These are phyloP conservation scores for Dromaius novaehollandiae DNA, from an alignment of 2,113 vertebrate genomes.

Conservation along the genomic window DNA sequence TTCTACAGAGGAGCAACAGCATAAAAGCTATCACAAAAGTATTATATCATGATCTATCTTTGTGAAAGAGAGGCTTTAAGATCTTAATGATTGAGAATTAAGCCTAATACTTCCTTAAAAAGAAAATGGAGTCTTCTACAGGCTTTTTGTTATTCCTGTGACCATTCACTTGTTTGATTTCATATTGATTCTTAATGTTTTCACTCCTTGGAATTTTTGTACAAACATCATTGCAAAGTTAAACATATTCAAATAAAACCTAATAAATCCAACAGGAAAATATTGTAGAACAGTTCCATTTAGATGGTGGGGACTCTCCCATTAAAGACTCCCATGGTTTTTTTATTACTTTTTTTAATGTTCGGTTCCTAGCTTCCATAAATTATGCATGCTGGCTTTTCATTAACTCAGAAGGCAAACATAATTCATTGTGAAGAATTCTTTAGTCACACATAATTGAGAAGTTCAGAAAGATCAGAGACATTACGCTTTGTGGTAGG, in stretches of 20 bases:
- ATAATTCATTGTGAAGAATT: slow-evolving; percentile 76
- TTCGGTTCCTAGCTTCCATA: slow-evolving; percentile 68
- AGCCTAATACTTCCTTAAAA: not conserved
- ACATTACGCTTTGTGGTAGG: slow-evolving; percentile 40
- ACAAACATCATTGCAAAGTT: not conserved
- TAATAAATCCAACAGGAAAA: slow-evolving; percentile 71
- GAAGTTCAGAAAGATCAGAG: slow-evolving; percentile 73
- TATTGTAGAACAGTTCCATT: slow-evolving; percentile 15
- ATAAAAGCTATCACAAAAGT: not conserved
- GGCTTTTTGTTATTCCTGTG: not conserved
- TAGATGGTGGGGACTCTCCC: slow-evolving; percentile 38
- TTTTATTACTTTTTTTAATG: slow-evolving; percentile 46
- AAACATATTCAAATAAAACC: slow-evolving; percentile 61
- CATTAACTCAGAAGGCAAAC: slow-evolving; percentile 70
- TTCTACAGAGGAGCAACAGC: not conserved
- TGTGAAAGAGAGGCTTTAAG: not conserved
- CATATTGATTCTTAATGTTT: slow-evolving; percentile 19
- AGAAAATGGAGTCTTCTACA: not conserved
- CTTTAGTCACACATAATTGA: slow-evolving; percentile 70
- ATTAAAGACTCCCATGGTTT: slow-evolving; percentile 64
- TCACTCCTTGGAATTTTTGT: slow-evolving; percentile 17
- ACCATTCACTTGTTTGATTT: not conserved
- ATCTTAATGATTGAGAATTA: not conserved
- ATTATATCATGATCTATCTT: not conserved
- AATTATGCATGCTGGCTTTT: slow-evolving; percentile 76